Evolutionary conservation across 2,113 vertebrate genomes (phyloP).

Genomic region (Lagopus muta): DNA sequence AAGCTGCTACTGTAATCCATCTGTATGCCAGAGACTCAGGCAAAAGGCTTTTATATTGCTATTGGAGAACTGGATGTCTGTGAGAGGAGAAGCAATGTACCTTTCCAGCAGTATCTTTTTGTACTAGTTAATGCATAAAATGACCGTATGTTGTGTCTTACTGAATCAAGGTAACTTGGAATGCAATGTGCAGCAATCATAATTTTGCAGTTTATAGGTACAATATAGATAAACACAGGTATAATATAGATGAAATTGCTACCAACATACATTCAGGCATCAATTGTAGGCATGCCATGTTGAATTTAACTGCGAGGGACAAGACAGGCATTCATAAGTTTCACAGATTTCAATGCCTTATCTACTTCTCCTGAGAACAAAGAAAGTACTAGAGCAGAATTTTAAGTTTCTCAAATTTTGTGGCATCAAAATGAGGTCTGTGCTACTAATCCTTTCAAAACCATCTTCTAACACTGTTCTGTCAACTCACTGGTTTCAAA

Average conservation of each 20-base stretch:
- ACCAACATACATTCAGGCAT: not conserved
- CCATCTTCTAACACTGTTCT: not conserved
- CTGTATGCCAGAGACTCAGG: conserved; percentile 17
- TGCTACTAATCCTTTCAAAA: not conserved
- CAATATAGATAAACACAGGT: not conserved
- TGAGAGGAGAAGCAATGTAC: not conserved
- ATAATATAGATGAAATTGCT: not conserved
- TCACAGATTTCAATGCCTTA: not conserved
- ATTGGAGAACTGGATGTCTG: conserved; percentile 12
- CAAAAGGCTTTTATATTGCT: not conserved
- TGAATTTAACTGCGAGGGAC: not conserved
- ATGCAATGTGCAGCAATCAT: not conserved
- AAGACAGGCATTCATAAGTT: not conserved
- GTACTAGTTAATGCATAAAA: not conserved
- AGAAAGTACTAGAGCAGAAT: not conserved
- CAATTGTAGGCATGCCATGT: not conserved
- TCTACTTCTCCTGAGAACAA: not conserved
- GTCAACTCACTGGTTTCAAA: not conserved
- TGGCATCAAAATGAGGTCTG: not conserved
- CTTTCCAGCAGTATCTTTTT: conserved; percentile 4
- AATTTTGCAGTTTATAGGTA: not conserved
- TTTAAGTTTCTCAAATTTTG: not conserved
- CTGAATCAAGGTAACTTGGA: conserved; percentile 9
- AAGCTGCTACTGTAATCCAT: conserved; percentile 20
- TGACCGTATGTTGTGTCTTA: not conserved